phyloP scores from a whole-genome alignment of 2,797 vertebrate genomes.

The Eupleurogrammus muticus region DNA sequence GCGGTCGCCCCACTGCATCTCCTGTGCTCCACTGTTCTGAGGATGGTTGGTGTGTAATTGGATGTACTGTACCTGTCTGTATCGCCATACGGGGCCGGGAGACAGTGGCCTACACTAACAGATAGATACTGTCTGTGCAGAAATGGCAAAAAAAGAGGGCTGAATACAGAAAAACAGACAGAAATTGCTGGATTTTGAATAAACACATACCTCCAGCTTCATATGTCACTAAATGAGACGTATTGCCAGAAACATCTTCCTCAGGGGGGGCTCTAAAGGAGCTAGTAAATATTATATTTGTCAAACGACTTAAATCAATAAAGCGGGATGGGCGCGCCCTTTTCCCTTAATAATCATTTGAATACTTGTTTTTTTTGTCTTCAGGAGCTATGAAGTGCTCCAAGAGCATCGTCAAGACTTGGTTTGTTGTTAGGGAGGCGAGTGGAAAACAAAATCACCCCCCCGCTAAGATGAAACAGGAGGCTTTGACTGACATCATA shows the following conservation, averaged over 20 bases:
- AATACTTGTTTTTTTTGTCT: conserved; percentile 24
- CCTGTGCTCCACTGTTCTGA: conserved; percentile 7
- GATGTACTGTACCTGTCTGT: background rate
- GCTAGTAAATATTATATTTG: background rate
- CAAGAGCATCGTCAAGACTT: conserved; percentile 36
- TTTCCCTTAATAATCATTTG: background rate
- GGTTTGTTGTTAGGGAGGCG: conserved; percentile 45
- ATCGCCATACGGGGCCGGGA: background rate
- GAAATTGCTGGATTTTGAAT: background rate
- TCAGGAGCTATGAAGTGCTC: conserved; percentile 7
- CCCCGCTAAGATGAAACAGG: background rate
- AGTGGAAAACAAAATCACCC: conserved; percentile 64
- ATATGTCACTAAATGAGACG: conserved; percentile 38
- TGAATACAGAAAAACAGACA: background rate
- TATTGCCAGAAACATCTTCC: conserved; percentile 33
- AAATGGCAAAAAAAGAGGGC: background rate
- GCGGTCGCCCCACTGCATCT: background rate
- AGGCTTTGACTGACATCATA: conserved; percentile 18
- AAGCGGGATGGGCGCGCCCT: background rate
- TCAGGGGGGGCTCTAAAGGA: conserved; percentile 22
- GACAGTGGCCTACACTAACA: background rate
- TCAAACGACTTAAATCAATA: background rate
- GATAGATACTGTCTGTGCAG: background rate
- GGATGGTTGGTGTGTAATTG: background rate
- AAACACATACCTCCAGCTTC: conserved; percentile 75